Evolutionary conservation across 2,113 vertebrate species (phyloP).

Genomic region (Bos taurus): DNA sequence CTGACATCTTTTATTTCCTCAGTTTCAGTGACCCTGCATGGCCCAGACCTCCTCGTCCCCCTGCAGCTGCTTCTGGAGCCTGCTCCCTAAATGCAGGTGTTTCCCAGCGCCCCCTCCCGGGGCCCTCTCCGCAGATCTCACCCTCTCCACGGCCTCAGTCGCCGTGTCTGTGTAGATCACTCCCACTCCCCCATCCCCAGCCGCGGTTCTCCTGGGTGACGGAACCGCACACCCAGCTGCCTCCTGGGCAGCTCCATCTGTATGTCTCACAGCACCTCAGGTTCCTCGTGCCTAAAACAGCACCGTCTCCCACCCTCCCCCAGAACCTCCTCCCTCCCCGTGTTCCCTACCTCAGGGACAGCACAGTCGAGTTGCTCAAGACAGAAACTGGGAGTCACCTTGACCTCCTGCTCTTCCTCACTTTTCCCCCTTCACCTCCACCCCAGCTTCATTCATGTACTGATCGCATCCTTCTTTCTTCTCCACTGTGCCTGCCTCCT

Average conservation of each 20-base stretch:
- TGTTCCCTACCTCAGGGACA: not conserved
- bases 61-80: not conserved
- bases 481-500: not conserved
- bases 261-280: constrained; percentile 40
- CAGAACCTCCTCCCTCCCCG: not conserved
- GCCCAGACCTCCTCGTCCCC: not conserved
- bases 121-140: not conserved
- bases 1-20: not conserved
- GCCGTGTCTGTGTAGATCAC: not conserved
- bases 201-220: not conserved
- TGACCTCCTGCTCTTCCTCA: not conserved
- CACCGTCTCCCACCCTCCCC: constrained; percentile 27
- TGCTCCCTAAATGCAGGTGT: not conserved
- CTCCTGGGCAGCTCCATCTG: constrained; percentile 55
- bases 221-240: constrained; percentile 8
- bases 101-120: not conserved
- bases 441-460: not conserved
- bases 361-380: not conserved
- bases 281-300: constrained; percentile 36
- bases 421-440: too few species aligned
- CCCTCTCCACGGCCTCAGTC: not conserved
- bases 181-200: not conserved
- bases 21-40: not conserved
- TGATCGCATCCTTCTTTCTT: not conserved
- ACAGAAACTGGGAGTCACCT: constrained; percentile 22